Conservation (phyloP, 2,113 vertebrate species). For the Alligator mississippiensis region DNA sequence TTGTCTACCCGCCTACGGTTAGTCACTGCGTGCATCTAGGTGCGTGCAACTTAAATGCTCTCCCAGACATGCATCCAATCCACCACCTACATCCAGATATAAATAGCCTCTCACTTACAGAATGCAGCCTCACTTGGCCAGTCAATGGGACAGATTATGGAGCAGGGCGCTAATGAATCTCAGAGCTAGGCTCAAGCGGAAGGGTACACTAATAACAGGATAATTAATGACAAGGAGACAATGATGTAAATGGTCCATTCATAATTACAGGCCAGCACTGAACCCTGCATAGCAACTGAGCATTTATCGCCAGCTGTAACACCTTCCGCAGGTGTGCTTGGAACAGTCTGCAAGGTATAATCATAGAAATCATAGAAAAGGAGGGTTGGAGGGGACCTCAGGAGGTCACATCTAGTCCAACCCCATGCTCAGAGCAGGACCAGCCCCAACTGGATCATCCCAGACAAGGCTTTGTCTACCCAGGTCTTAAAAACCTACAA, state of each 20-base stretch:
- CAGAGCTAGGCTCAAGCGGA: neutral
- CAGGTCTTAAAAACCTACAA: too few relatives aligned
- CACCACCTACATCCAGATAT: neutral
- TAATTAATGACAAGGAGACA: neutral
- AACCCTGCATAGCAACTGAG: neutral
- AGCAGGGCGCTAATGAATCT: fast-evolving
- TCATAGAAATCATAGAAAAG: too few relatives aligned
- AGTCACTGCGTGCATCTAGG: neutral
- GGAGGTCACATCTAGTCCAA: too few relatives aligned
- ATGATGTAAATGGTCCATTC: neutral
- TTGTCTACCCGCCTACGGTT: neutral
- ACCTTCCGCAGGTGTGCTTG: neutral
- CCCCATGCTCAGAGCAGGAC: too few relatives aligned
- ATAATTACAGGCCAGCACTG: neutral
- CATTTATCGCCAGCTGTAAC: neutral
- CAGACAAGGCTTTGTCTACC: too few relatives aligned
- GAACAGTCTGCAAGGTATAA: too few relatives aligned
- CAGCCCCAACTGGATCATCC: too few relatives aligned
- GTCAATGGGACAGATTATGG: neutral
- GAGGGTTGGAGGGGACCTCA: too few relatives aligned
- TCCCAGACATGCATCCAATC: neutral
- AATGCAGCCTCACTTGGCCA: neutral
- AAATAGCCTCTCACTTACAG: neutral
- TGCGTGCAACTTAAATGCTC: neutral
- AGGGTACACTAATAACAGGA: neutral